Percentiles rank a stretch among this genome's conserved stretches.
Conservation (phyloP, 2,113 vertebrate genomes). For the Siphamia tubifer region DNA sequence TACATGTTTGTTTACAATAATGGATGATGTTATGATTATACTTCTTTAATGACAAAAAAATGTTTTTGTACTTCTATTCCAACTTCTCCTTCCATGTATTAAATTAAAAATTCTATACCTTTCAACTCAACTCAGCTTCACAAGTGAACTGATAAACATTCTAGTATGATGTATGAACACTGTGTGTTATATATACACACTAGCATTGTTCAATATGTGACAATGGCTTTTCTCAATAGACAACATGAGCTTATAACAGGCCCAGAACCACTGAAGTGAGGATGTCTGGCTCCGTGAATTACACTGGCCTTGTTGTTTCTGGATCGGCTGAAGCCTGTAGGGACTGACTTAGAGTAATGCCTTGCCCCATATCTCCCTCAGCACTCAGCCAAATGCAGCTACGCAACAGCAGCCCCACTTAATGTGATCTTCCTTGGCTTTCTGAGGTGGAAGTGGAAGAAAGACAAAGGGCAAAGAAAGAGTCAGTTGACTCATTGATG, state of each 20-base stretch:
- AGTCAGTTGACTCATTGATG: conserved; percentile 67
- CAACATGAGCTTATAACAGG: conserved; percentile 53
- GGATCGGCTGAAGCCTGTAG: conserved; percentile 68
- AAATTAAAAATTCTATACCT: no score
- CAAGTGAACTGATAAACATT: no score
- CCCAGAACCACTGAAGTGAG: conserved; percentile 66
- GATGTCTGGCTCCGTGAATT: conserved; percentile 69
- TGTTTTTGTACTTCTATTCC: no score
- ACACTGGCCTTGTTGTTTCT: conserved; percentile 76
- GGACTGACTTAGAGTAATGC: conserved; percentile 77
- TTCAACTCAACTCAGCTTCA: no score
- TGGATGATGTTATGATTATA: no score
- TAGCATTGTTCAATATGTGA: conserved; percentile 37
- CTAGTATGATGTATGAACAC: no score
- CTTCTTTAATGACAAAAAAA: no score
- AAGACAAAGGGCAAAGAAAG: conserved; percentile 65
- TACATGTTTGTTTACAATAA: no score
- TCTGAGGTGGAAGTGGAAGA: conserved; percentile 70
- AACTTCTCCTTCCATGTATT: no score
- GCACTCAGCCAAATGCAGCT: conserved; percentile 75
- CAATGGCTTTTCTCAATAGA: conserved; percentile 38
- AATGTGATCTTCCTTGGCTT: conserved; percentile 77
- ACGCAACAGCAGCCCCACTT: conserved; percentile 73
- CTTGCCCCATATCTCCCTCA: conserved; percentile 74
- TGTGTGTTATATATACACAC: conserved; percentile 1